Base-by-base conservation (phyloP, 2,113 vertebrate genomes). In the Prinia subflava region DNA sequence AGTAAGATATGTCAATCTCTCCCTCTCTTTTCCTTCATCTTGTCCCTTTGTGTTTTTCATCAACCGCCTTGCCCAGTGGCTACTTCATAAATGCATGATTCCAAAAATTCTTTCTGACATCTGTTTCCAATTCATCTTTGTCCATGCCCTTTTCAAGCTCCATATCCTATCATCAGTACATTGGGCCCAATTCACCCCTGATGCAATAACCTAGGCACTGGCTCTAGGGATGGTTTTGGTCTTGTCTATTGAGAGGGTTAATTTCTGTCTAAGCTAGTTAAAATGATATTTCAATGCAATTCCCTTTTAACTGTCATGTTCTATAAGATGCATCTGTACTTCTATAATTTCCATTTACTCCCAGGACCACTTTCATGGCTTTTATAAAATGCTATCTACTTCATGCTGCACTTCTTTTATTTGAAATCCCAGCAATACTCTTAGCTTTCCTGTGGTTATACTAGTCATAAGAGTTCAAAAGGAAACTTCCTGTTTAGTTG, bases 51-150 rank as follows among this genome's bases (percentile, higher is more conserved):
- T 74, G 78, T 63, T 91, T 79, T 90, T 50, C 25, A 91, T 77
- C 57, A 91, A 25, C 16, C 2, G 19, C 53, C 83, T 83, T 95
- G 87, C 84, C 91, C 82, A 83, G 67, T 52, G 80, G 87, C 63
- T 95, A 83, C 30, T 88, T 55, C 63, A 70, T 15, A 92, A 87
- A 90, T 16, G 14, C 7, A 83, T 16, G 46, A 87, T 65, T 87
- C 65, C 65, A 87, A 87, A 95, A 87, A 95, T 92, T 47, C 37
- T 44, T 95, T 79, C 59, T 93, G 90, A 91, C 78, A 90, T 87
- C 62, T 94, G 55, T 80, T 94, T 94, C 75, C 13, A 90, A 63
- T 86, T 90, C 44, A 91, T 80, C 65, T 77, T 89, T 92, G 92
- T 91, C 73, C 55, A 53, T 77, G 71, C 21, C 55, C 47, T 94